These are phyloP conservation scores for Pampusana beccarii DNA, from an alignment of 2,113 vertebrate genomes.

Conservation along the genomic window DNA sequence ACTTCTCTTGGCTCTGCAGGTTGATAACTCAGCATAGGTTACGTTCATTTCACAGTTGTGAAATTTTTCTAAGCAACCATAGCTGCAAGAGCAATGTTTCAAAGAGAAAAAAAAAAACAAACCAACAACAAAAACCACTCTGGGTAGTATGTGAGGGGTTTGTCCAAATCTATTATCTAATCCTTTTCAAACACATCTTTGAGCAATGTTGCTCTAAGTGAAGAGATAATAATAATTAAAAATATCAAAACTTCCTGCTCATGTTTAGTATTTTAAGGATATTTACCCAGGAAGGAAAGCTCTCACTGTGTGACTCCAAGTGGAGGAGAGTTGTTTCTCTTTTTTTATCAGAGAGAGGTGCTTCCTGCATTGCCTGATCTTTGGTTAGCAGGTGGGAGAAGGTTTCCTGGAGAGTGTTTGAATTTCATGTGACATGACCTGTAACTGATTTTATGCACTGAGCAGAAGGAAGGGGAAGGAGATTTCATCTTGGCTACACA, in stretches of 20 bases:
- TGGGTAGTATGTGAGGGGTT: neutral
- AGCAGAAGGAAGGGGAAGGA: neutral
- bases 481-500: neutral
- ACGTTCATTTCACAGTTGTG: slow-evolving; percentile 3
- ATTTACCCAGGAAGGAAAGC: slow-evolving; percentile 32
- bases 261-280: neutral
- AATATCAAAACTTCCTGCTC: neutral
- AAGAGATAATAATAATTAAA: neutral
- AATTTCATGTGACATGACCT: neutral
- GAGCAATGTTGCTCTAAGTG: neutral
- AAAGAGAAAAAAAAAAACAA: neutral
- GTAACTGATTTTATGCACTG: neutral
- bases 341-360: neutral
- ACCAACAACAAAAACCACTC: neutral
- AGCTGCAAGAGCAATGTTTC: neutral
- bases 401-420: neutral
- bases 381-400: neutral
- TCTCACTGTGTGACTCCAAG: neutral
- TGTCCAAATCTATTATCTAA: slow-evolving; percentile 16
- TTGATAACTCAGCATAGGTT: neutral
- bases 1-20: neutral
- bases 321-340: neutral
- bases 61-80: slow-evolving; percentile 7
- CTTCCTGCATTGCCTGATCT: neutral
- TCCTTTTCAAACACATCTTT: neutral